Evolutionary conservation across 1,140 invertebrate genomes (phyloP).

Genomic region (Drosophila pachea): DNA sequence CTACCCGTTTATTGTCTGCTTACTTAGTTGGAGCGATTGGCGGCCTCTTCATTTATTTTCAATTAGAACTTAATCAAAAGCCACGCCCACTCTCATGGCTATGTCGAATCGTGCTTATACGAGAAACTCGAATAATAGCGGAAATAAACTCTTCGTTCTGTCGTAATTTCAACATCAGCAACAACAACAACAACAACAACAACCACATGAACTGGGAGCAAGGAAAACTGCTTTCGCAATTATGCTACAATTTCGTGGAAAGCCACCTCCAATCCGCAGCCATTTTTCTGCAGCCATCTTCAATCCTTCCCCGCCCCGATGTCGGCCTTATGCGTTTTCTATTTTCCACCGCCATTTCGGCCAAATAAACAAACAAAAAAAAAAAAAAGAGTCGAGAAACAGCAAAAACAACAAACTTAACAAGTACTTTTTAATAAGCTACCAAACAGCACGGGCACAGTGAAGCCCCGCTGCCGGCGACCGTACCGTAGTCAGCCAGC

Average conservation of each 20-base stretch:
- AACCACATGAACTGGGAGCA: conserved; percentile 4
- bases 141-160: conserved; percentile 24
- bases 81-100: conserved; percentile 4
- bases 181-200: conserved; percentile 5
- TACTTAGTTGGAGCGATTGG: conserved; percentile 47
- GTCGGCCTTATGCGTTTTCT: conserved; percentile 56
- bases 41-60: conserved; percentile 55
- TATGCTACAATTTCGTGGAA: conserved; percentile 55
- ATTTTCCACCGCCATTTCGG: conserved; percentile 45
- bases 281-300: not conserved
- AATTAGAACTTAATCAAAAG: conserved; percentile 71
- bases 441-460: conserved; percentile 26
- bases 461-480: not conserved
- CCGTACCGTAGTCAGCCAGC: not conserved
- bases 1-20: conserved; percentile 33
- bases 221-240: conserved; percentile 55
- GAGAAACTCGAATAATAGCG: conserved; percentile 8
- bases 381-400: conserved; percentile 36
- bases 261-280: not conserved
- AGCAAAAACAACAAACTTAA: conserved; percentile 63
- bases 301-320: conserved; percentile 9
- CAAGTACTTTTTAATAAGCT: conserved; percentile 71
- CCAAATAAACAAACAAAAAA: conserved; percentile 33
- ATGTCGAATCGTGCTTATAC: not conserved
- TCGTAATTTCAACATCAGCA: conserved; percentile 36